Evolutionary conservation across 2,797 vertebrate species (phyloP).

Genomic region (Sebastes baramenuke): DNA sequence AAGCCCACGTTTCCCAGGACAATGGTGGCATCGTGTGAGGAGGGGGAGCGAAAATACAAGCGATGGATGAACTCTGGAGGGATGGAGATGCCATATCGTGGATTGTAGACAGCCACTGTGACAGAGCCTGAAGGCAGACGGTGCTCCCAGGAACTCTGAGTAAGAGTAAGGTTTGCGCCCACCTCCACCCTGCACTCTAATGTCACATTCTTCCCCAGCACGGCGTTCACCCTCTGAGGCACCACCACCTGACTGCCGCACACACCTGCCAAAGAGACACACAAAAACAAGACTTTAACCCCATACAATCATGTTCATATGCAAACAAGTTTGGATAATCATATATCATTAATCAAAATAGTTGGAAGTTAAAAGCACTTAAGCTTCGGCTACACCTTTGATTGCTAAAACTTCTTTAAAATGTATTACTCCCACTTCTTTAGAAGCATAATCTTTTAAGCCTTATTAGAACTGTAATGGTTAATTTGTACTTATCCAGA

Average conservation of each 20-base stretch:
- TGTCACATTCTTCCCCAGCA: slow-evolving; percentile 95
- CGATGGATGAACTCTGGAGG: slow-evolving; percentile 88
- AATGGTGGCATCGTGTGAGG: slow-evolving; percentile 92
- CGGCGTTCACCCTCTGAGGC: slow-evolving; percentile 89
- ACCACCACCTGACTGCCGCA: slow-evolving; percentile 91
- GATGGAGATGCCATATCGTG: slow-evolving; percentile 92
- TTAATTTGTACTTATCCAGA: not conserved
- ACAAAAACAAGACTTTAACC: not conserved
- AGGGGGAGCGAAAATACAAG: slow-evolving; percentile 91
- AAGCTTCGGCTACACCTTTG: not conserved
- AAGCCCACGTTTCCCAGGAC: slow-evolving; percentile 91
- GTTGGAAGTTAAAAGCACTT: not conserved
- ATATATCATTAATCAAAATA: not conserved
- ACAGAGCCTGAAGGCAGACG: slow-evolving; percentile 86
- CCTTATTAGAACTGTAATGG: not conserved
- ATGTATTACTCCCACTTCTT: not conserved
- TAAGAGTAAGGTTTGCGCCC: slow-evolving; percentile 90
- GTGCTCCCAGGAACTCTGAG: slow-evolving; percentile 97
- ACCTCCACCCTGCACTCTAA: slow-evolving; percentile 93
- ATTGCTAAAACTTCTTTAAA: not conserved
- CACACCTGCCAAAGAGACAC: slow-evolving; percentile 80
- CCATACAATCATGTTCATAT: not conserved
- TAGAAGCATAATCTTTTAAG: not conserved
- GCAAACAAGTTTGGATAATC: not conserved
- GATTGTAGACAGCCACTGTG: slow-evolving; percentile 95